These are phyloP conservation scores for Apteryx mantelli DNA, from an alignment of 2,113 vertebrate genomes.

Conservation along the genomic window DNA sequence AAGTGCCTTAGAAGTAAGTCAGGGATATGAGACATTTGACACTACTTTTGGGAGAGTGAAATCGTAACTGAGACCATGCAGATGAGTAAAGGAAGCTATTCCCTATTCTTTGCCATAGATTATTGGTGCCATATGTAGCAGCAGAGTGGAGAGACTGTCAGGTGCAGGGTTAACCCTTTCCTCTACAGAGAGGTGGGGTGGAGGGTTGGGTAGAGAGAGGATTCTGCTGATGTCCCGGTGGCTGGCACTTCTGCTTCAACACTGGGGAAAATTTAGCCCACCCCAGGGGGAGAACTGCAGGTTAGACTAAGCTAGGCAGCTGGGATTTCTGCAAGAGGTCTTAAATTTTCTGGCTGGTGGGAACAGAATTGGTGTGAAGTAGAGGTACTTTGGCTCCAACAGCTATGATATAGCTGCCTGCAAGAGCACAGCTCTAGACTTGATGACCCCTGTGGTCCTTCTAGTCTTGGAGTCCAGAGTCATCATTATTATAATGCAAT, in stretches of 20 bases:
- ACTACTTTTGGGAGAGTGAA: background rate
- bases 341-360: background rate
- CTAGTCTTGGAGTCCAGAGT: background rate
- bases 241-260: background rate
- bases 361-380: background rate
- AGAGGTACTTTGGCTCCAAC: background rate
- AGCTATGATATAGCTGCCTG: background rate
- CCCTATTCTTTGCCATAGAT: background rate
- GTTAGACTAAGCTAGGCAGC: background rate
- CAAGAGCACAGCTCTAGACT: background rate
- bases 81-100: background rate
- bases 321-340: background rate
- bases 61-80: background rate
- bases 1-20: background rate
- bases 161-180: background rate
- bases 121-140: fast-evolving
- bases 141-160: background rate
- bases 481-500: background rate
- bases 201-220: background rate
- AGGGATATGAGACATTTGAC: background rate
- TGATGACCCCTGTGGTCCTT: background rate
- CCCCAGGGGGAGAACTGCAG: background rate
- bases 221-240: background rate
- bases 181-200: background rate
- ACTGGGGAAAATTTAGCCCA: background rate